Percentiles rank a stretch among this genome's conserved stretches.
Conservation (phyloP, 2,888 invertebrate genomes). For the Zootermopsis nevadensis region DNA sequence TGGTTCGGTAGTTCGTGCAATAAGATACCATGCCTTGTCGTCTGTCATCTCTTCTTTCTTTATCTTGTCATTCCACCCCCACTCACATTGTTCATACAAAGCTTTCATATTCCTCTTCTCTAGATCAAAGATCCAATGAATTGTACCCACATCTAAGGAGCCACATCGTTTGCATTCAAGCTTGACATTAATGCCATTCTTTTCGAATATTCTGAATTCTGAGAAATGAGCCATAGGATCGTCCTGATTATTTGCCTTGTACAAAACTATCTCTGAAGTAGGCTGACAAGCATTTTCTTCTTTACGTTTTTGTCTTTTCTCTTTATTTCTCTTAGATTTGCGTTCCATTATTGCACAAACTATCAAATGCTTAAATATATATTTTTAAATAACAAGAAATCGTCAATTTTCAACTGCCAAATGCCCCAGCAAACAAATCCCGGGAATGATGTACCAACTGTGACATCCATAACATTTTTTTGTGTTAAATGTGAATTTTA, state of each 20-base stretch:
- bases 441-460: too few relatives aligned
- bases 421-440: too few relatives aligned
- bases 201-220: constrained; percentile 72
- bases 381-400: too few relatives aligned
- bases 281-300: constrained; percentile 71
- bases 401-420: too few relatives aligned
- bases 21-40: constrained; percentile 78
- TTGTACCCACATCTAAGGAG: constrained; percentile 68
- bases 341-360: constrained; percentile 54
- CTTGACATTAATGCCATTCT: constrained; percentile 70
- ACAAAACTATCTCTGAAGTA: constrained; percentile 70
- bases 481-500: too few relatives aligned
- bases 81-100: constrained; percentile 81
- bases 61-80: constrained; percentile 83
- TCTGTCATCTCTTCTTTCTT: constrained; percentile 81
- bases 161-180: constrained; percentile 71
- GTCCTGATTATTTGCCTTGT: constrained; percentile 69
- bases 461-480: too few relatives aligned
- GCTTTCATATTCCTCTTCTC: constrained; percentile 83
- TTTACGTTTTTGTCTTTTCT: constrained; percentile 72
- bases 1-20: constrained; percentile 66
- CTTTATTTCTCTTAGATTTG: constrained; percentile 71
- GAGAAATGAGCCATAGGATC: constrained; percentile 72
- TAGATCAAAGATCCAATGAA: constrained; percentile 79
- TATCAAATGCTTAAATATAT: too few relatives aligned